Percentiles rank a stretch among this genome's conserved stretches.
These are phyloP conservation scores for Macaria notata DNA, from an alignment of 2,888 invertebrate genomes.

Conservation along the genomic window DNA sequence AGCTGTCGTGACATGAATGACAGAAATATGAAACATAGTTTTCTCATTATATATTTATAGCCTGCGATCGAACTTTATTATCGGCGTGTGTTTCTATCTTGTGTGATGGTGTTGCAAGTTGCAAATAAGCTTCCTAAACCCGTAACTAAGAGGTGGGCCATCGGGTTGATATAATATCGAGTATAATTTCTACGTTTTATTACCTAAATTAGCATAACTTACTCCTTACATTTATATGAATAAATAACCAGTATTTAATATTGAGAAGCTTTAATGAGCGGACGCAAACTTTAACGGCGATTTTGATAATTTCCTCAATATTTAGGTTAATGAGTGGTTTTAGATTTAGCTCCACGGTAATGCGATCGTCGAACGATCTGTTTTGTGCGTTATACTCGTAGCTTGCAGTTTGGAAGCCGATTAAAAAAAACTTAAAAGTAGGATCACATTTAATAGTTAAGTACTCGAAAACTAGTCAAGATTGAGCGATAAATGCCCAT, in stretches of 20 bases:
- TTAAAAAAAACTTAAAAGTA: too few species aligned
- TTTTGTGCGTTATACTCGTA: too few species aligned
- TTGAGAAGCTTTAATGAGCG: constrained; percentile 26
- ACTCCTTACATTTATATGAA: constrained; percentile 16
- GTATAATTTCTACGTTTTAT: constrained; percentile 6
- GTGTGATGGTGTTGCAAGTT: background rate
- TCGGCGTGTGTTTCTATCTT: too few species aligned
- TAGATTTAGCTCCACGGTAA: constrained; percentile 13
- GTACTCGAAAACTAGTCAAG: too few species aligned
- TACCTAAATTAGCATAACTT: constrained; percentile 10
- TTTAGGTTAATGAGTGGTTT: constrained; percentile 25
- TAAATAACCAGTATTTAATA: constrained; percentile 33
- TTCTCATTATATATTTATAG: too few species aligned
- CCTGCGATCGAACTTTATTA: background rate
- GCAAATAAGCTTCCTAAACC: constrained; percentile 3
- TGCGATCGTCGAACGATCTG: background rate
- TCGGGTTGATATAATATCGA: constrained; percentile 1
- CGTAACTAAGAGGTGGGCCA: constrained; percentile 6
- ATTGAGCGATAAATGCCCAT: too few species aligned
- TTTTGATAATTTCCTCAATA: constrained; percentile 30
- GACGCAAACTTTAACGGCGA: constrained; percentile 25
- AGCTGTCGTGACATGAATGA: too few species aligned
- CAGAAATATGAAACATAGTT: too few species aligned
- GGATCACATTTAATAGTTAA: too few species aligned
- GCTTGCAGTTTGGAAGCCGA: too few species aligned